phyloP scores from a whole-genome alignment of 2,888 invertebrate genomes.

The Melanargia galathea region DNA sequence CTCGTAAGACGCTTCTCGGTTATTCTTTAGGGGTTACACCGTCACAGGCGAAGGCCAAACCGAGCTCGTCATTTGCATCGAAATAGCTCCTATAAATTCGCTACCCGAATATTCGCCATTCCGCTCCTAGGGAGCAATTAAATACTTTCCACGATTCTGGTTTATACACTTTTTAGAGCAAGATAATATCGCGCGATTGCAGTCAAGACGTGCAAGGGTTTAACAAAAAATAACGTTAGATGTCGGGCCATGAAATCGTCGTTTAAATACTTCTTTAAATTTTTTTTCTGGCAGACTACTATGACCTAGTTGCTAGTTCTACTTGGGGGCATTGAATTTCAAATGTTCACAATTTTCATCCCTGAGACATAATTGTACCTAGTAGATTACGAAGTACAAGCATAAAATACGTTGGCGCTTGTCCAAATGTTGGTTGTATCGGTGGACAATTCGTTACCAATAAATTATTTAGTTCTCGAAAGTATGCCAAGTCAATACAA shows the following conservation, averaged over 20 bases:
- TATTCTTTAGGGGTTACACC: slow-evolving; percentile 76
- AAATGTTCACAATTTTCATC: slow-evolving; percentile 3
- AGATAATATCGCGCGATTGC: slow-evolving; percentile 73
- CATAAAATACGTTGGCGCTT: slow-evolving; percentile 13
- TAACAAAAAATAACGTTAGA: background rate
- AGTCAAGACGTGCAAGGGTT: slow-evolving; percentile 34
- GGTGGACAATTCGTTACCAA: slow-evolving; percentile 12
- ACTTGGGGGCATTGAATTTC: background rate
- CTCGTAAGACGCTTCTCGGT: slow-evolving; percentile 76
- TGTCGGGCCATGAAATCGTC: background rate
- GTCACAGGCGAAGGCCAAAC: slow-evolving; percentile 65
- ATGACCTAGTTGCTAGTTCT: too few relatives aligned
- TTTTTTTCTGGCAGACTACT: too few relatives aligned
- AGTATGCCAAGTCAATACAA: background rate
- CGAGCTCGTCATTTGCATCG: slow-evolving; percentile 80
- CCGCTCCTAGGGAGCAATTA: slow-evolving; percentile 80
- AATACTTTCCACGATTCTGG: slow-evolving; percentile 70
- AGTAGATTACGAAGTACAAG: slow-evolving; percentile 12
- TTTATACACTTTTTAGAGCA: slow-evolving; percentile 64
- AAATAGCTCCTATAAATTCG: slow-evolving; percentile 81
- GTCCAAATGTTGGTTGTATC: slow-evolving; percentile 16
- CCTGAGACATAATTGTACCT: slow-evolving; percentile 4
- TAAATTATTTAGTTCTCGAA: slow-evolving; percentile 6
- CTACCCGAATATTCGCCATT: slow-evolving; percentile 79
- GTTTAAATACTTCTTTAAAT: background rate